phyloP scores from a whole-genome alignment of 2,113 vertebrate species.

The Stegastes partitus region DNA sequence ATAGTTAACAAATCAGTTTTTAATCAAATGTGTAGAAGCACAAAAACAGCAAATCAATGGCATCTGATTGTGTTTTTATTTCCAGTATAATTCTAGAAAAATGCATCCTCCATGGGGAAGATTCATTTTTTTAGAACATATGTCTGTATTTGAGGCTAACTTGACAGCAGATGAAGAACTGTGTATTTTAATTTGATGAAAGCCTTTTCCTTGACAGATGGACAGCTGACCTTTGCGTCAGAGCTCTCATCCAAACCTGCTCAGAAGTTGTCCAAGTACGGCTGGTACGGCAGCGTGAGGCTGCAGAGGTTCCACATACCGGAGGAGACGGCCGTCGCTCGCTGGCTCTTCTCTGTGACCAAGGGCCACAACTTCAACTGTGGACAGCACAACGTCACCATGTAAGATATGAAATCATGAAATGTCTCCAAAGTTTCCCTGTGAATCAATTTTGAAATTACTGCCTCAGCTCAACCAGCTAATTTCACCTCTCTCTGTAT shows the following conservation, averaged over 20 bases:
- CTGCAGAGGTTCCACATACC: conserved; percentile 93
- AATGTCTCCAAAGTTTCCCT: not conserved
- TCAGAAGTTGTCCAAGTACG: conserved; percentile 92
- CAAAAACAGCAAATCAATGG: too few species aligned
- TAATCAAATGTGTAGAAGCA: too few species aligned
- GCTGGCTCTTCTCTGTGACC: conserved; percentile 90
- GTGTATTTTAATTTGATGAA: conserved; percentile 47
- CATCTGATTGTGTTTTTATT: too few species aligned
- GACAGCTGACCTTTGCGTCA: conserved; percentile 81
- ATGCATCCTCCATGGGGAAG: too few species aligned
- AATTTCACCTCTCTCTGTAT: not conserved
- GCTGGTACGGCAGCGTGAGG: conserved; percentile 91
- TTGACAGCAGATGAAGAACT: not conserved
- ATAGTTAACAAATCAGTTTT: too few species aligned
- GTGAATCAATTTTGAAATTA: not conserved
- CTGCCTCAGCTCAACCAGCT: too few species aligned
- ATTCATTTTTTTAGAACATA: not conserved
- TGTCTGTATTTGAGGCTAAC: not conserved
- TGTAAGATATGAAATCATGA: conserved; percentile 83
- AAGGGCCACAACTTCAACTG: conserved; percentile 85
- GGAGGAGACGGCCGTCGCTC: conserved; percentile 87
- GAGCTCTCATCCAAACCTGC: conserved; percentile 91
- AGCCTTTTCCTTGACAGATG: conserved; percentile 46
- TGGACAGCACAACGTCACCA: conserved; percentile 84
- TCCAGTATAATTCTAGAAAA: too few species aligned